Conservation (phyloP, 2,888 invertebrate genomes). For the Pristionchus mayeri region DNA sequence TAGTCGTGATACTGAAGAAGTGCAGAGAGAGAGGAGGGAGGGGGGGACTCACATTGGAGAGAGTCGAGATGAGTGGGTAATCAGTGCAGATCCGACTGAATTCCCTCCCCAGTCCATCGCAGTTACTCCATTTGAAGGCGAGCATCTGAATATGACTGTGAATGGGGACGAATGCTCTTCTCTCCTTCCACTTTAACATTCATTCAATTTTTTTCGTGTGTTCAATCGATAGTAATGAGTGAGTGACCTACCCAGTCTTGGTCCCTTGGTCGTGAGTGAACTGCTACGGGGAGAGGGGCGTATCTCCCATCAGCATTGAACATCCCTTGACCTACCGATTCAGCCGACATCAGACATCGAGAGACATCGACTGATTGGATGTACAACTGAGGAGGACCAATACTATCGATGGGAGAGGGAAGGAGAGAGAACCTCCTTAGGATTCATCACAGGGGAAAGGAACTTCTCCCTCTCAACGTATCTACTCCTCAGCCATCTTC, state of each 20-base stretch:
- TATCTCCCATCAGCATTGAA: slow-evolving; percentile 43
- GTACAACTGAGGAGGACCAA: background rate
- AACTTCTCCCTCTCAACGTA: background rate
- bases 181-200: background rate
- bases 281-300: slow-evolving; percentile 40
- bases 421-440: slow-evolving; percentile 6
- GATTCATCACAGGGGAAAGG: background rate
- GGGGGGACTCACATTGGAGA: background rate
- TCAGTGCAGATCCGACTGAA: background rate
- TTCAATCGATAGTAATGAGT: too few species aligned
- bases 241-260: slow-evolving; percentile 8
- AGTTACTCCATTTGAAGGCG: slow-evolving; percentile 42
- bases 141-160: background rate
- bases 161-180: too few species aligned
- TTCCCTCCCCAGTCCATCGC: slow-evolving; percentile 34
- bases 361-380: slow-evolving; percentile 38
- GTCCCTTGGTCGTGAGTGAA: slow-evolving; percentile 30
- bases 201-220: too few species aligned
- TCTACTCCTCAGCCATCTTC: slow-evolving; percentile 16
- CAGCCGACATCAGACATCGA: slow-evolving; percentile 33
- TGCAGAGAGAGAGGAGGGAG: background rate
- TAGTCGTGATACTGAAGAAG: slow-evolving; percentile 3
- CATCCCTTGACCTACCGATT: slow-evolving; percentile 44
- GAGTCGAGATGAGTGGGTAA: slow-evolving; percentile 16
- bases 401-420: too few species aligned